These are phyloP conservation scores for Cephus cinctus DNA, from an alignment of 1,140 invertebrate genomes.

Conservation along the genomic window DNA sequence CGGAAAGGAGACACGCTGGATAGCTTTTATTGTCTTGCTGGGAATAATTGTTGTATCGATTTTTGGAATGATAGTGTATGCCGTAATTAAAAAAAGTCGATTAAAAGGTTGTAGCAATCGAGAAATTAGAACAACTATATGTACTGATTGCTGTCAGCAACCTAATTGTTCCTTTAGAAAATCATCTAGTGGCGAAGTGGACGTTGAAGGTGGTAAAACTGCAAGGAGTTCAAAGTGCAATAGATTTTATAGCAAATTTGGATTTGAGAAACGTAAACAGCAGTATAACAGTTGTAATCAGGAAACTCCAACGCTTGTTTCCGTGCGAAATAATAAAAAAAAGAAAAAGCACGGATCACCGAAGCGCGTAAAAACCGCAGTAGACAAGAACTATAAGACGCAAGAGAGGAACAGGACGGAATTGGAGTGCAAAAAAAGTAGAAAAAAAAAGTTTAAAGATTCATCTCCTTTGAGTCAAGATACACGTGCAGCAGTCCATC, in stretches of 20 bases:
- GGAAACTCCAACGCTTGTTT: too few relatives aligned
- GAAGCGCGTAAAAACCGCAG: not conserved
- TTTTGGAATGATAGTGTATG: conserved; percentile 8
- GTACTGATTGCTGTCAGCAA: conserved; percentile 12
- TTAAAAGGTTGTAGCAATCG: not conserved
- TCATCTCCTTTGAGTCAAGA: not conserved
- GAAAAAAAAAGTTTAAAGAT: conserved; percentile 1
- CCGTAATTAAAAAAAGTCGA: conserved; percentile 12
- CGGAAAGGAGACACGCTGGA: conserved; percentile 14
- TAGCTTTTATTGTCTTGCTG: conserved; percentile 14
- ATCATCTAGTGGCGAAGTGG: conserved; percentile 2
- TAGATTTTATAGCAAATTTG: too few relatives aligned
- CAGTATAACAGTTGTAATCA: too few relatives aligned
- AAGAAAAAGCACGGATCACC: not conserved
- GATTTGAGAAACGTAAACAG: too few relatives aligned
- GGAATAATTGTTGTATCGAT: conserved; percentile 9
- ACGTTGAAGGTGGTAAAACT: not conserved
- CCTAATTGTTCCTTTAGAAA: not conserved
- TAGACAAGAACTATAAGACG: not conserved
- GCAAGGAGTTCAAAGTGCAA: not conserved
- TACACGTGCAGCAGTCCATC: not conserved
- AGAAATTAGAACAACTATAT: not conserved
- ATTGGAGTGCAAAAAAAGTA: not conserved
- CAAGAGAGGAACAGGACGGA: not conserved
- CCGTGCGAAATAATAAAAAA: too few relatives aligned